Percentiles rank a stretch among this genome's conserved stretches.
Evolutionary conservation across 2,888 invertebrate genomes (phyloP).

Genomic region (Andrena dorsata): DNA sequence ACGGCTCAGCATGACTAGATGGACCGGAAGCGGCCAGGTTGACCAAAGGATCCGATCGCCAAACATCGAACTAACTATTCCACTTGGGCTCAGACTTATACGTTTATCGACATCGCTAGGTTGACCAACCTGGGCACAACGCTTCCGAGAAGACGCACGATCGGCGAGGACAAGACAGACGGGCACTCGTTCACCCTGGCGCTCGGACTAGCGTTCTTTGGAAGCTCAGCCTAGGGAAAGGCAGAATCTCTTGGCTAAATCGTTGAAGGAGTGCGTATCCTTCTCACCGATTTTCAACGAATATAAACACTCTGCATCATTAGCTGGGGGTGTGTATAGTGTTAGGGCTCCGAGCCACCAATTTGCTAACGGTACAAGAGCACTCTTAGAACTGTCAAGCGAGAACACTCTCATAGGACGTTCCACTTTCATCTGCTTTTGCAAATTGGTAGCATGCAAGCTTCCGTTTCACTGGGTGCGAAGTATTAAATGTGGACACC

Average conservation of each 20-base stretch:
- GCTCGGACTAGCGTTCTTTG: neutral
- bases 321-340: no score
- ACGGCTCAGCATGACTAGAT: constrained; percentile 73
- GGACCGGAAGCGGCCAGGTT: constrained; percentile 59
- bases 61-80: constrained; percentile 14
- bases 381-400: no score
- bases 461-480: no score
- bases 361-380: no score
- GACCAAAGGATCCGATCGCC: constrained; percentile 27
- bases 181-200: constrained; percentile 13
- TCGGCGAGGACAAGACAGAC: constrained; percentile 37
- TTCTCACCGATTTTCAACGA: no score
- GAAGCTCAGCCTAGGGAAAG: neutral
- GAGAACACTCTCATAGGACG: no score
- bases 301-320: no score
- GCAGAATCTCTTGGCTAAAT: neutral
- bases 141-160: constrained; percentile 41
- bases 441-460: no score
- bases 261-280: neutral
- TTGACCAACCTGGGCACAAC: constrained; percentile 45
- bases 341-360: no score
- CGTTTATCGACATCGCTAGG: constrained; percentile 12
- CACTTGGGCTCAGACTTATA: constrained; percentile 6
- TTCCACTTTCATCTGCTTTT: no score
- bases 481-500: no score